Conservation (phyloP, 92 coral and sea anemone genomes). For the Micromussa lordhowensis region DNA sequence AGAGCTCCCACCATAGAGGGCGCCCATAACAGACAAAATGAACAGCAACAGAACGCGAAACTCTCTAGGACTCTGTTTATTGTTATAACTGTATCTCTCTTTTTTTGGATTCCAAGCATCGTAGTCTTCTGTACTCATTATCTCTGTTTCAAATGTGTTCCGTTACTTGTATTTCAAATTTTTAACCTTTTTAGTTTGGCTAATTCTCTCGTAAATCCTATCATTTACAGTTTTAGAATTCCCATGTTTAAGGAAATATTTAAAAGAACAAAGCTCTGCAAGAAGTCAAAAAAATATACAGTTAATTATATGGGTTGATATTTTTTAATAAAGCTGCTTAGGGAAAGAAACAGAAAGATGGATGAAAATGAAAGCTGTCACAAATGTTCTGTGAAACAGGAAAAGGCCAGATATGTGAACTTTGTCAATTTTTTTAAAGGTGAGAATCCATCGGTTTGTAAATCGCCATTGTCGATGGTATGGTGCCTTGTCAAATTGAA, state of each 20-base stretch:
- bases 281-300: background rate
- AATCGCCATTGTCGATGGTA: background rate
- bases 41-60: background rate
- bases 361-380: no score
- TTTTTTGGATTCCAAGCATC: background rate
- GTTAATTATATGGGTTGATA: no score
- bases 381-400: no score
- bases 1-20: background rate
- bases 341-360: no score
- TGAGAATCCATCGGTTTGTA: background rate
- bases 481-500: background rate
- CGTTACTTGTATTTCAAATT: background rate
- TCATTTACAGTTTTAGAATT: background rate
- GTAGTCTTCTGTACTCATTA: background rate
- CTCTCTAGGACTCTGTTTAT: background rate
- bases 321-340: no score
- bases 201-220: background rate
- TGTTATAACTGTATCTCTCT: background rate
- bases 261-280: background rate
- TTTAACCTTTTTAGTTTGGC: background rate
- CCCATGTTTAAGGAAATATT: background rate
- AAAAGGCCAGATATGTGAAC: no score
- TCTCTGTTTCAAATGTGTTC: background rate
- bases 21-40: background rate
- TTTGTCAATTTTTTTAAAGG: background rate